Base-by-base conservation (phyloP, 2,797 vertebrate species). In the Manis javanica region DNA sequence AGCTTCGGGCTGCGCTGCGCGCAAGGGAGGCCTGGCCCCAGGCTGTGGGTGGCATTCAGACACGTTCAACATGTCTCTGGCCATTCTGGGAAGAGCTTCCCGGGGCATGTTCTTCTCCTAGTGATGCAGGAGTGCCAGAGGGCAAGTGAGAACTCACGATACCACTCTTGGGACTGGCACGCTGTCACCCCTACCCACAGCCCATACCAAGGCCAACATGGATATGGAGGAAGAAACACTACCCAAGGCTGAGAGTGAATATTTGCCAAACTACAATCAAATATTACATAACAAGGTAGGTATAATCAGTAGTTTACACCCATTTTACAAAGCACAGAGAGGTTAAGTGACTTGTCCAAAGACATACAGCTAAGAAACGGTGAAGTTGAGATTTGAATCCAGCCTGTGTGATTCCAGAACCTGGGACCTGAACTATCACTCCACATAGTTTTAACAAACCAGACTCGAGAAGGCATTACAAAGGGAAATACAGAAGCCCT, bases 271-370 rank as follows among this genome's bases (percentile, higher is more conserved):
- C 9, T 93, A 24, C 61, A 89, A 77, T 84, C 23, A 91, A 88
- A 94, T 46, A 23, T 24, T 72, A 72, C 42, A 74, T 63, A n/a
- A 61, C 55, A 77, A 77, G 13, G 1, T 63, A 87, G n/a, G 37
- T 18, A 66, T 63, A n/a, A n/a, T 39, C 88, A 4, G 29, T 49
- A 87, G 91, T 83, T 91, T 69, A 79, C 2, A 77, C 24, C 31
- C 55, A 71, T 88, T 93, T 92, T 95, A 88, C 18, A 71, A 78
- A 84, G 31, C 37, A 68, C 18, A 89, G 68, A 66, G 64, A 92
- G 5, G 26, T 51, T 95, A 90, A 90, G 49, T 69, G 55, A 82
- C 2, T 85, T 94, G 29, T 23, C 51, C 49, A 90, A 74, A 78
- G 14, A 53, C 42, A 72, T 18, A 31, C 7, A 75, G 23, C 24